phyloP scores from a whole-genome alignment of 2,888 invertebrate species.

The Harmothoe impar region DNA sequence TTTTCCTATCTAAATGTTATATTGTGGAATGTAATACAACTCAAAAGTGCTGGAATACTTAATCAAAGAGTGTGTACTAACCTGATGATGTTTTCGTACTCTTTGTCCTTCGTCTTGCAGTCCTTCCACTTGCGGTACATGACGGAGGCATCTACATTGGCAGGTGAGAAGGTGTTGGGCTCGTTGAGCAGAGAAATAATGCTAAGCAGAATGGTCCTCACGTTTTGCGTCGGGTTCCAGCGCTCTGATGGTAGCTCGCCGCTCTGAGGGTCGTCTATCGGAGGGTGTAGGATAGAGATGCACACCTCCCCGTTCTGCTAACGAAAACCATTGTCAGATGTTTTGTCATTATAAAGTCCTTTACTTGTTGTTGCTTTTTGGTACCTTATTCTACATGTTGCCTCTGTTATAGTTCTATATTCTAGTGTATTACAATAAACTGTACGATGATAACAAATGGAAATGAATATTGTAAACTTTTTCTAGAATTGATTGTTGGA shows the following conservation, averaged over 20 bases:
- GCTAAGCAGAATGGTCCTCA: slow-evolving; percentile 96
- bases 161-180: slow-evolving; percentile 99
- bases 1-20: too few relatives aligned
- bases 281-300: slow-evolving; percentile 99
- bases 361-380: too few relatives aligned
- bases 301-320: slow-evolving; percentile 98
- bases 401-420: too few relatives aligned
- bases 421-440: too few relatives aligned
- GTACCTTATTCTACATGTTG: too few relatives aligned
- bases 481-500: too few relatives aligned
- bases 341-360: too few relatives aligned
- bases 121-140: slow-evolving; percentile 98
- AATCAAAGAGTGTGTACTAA: slow-evolving; percentile 83
- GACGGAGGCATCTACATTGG: slow-evolving; percentile 99
- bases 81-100: slow-evolving; percentile 99
- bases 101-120: slow-evolving; percentile 97
- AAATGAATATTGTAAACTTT: too few relatives aligned
- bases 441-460: too few relatives aligned
- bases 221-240: slow-evolving; percentile 99
- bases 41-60: too few relatives aligned
- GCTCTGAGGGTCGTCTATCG: slow-evolving; percentile 99
- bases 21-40: too few relatives aligned
- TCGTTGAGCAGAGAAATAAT: slow-evolving; percentile 99
- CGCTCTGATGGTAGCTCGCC: slow-evolving; percentile 99
- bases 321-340: slow-evolving; percentile 54